These are phyloP conservation scores for Microcaecilia unicolor DNA, from an alignment of 2,797 vertebrate genomes.

Conservation along the genomic window DNA sequence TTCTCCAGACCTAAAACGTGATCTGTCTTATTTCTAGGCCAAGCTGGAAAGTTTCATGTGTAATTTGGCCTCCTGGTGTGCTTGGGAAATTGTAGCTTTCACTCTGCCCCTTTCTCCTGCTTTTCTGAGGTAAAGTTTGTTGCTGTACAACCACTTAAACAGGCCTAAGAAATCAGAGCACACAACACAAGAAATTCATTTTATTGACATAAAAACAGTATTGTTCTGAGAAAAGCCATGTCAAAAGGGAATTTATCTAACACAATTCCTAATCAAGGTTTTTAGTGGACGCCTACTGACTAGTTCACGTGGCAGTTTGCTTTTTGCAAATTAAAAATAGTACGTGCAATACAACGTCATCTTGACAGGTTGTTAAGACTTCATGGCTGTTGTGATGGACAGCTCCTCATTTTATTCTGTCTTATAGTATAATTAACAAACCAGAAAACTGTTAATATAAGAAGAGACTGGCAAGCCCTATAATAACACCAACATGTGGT, in stretches of 20 bases:
- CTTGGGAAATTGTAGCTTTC: conserved; percentile 35
- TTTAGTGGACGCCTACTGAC: too few species aligned
- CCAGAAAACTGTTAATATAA: too few species aligned
- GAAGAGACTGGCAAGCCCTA: too few species aligned
- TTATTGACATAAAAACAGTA: conserved; percentile 15
- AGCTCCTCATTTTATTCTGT: too few species aligned
- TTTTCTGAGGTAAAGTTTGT: conserved; percentile 38
- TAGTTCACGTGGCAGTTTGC: too few species aligned
- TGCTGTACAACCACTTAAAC: conserved; percentile 33
- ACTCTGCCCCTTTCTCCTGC: conserved; percentile 29
- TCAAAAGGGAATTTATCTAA: conserved; percentile 14
- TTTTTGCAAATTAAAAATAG: too few species aligned
- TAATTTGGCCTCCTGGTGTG: conserved; percentile 31
- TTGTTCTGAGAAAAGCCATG: too few species aligned
- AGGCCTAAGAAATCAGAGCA: conserved; percentile 31
- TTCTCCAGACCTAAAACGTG: conserved; percentile 42
- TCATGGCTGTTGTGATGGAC: too few species aligned
- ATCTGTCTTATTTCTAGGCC: conserved; percentile 34
- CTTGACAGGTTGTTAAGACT: too few species aligned
- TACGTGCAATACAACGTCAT: too few species aligned
- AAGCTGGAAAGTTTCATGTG: conserved; percentile 33
- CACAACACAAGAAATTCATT: conserved; percentile 22
- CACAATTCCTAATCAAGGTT: fast-evolving
- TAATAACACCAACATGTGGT: too few species aligned
- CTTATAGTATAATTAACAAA: too few species aligned